These are phyloP conservation scores for Hemicentrotus pulcherrimus DNA, from an alignment of 35 echinoderm and acorn worm genomes.

Conservation along the genomic window DNA sequence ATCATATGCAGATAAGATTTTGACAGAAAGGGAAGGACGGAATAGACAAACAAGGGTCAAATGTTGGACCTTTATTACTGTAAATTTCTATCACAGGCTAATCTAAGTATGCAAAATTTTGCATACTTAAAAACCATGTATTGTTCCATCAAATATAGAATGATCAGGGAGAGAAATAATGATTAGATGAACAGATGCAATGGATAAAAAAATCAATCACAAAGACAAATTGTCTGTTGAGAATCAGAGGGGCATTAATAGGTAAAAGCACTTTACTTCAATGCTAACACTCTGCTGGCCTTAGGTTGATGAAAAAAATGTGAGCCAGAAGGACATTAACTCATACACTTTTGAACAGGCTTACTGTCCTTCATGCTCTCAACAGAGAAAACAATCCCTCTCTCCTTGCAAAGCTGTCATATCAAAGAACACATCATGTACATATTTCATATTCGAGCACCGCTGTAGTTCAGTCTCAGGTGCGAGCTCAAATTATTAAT, in stretches of 20 bases:
- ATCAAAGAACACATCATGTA: neutral
- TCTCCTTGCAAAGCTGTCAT: neutral
- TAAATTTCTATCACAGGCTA: neutral
- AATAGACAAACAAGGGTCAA: neutral
- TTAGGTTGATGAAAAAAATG: too few species aligned
- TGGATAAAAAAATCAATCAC: neutral
- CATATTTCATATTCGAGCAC: neutral
- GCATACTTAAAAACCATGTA: too few species aligned
- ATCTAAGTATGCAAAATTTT: neutral
- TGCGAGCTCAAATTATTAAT: neutral
- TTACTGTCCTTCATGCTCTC: too few species aligned
- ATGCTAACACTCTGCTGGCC: too few species aligned
- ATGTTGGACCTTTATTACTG: neutral
- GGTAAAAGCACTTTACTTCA: too few species aligned
- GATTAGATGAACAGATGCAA: neutral
- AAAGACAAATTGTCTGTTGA: too few species aligned
- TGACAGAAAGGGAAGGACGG: neutral
- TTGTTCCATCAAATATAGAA: too few species aligned
- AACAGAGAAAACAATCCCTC: neutral
- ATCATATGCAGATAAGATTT: neutral
- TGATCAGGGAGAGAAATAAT: too few species aligned
- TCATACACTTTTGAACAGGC: too few species aligned
- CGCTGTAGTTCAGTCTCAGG: neutral
- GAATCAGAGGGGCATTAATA: too few species aligned
- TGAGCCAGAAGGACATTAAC: too few species aligned